Evolutionary conservation across 2,888 invertebrate species (phyloP).

Genomic region (Allacma fusca): DNA sequence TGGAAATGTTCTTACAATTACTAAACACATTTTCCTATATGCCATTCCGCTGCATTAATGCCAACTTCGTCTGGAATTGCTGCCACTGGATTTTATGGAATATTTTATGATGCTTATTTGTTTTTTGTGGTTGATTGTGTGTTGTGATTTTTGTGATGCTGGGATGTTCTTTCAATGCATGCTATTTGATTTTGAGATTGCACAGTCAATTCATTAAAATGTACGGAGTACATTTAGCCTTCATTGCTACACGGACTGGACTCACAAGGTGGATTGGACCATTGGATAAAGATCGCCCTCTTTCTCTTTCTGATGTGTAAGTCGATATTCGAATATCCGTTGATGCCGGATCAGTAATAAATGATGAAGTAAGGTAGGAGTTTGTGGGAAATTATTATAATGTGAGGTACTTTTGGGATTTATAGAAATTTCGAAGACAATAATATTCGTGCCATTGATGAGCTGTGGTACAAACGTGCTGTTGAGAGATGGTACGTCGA

Average conservation of each 20-base stretch:
- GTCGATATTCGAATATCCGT: background rate
- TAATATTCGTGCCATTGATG: constrained; percentile 82
- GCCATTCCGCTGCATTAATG: constrained; percentile 39
- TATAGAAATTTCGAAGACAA: constrained; percentile 73
- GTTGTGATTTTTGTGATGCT: background rate
- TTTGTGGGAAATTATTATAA: too few species aligned
- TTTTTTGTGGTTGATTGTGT: too few species aligned
- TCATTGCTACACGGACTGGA: constrained; percentile 89
- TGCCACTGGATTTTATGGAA: background rate
- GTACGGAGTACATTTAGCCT: constrained; percentile 84
- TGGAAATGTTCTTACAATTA: too few species aligned
- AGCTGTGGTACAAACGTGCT: constrained; percentile 88
- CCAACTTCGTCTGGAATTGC: constrained; percentile 36
- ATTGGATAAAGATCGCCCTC: constrained; percentile 30
- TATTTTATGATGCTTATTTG: too few species aligned
- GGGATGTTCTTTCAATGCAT: background rate
- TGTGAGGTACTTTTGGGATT: too few species aligned
- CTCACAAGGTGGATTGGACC: constrained; percentile 85
- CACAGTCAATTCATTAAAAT: constrained; percentile 81
- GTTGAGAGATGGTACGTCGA: constrained; percentile 88
- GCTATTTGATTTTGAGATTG: too few species aligned
- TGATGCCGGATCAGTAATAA: too few species aligned
- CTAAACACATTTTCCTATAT: background rate
- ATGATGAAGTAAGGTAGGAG: too few species aligned
- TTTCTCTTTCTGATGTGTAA: constrained; percentile 39